A percentile compares a stretch with the other conserved stretches of the same genome.
phyloP scores from a whole-genome alignment of 2,888 invertebrate species.

The Dermolepida albohirtum region DNA sequence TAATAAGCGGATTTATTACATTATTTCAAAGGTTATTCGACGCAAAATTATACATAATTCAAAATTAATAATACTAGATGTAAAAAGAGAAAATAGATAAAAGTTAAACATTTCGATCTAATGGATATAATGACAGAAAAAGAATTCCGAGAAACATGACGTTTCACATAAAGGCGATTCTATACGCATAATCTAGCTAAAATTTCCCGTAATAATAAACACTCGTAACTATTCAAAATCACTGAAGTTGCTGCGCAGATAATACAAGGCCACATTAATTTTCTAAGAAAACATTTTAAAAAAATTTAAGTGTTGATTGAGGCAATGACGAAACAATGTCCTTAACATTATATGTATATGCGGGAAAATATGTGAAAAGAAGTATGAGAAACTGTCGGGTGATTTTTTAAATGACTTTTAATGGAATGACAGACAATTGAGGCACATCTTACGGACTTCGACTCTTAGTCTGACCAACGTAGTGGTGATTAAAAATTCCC shows the following conservation, averaged over 20 bases:
- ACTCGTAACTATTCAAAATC: constrained; percentile 15
- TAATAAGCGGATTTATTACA: no score
- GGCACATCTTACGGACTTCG: constrained; percentile 10
- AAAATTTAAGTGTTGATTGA: constrained; percentile 4
- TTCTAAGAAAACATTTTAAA: constrained; percentile 21
- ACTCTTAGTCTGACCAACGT: not conserved
- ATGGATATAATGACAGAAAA: no score
- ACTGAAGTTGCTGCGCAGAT: not conserved
- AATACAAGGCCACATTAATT: constrained; percentile 11
- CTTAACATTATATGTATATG: constrained; percentile 2
- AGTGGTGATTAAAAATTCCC: constrained; percentile 43
- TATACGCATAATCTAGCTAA: not conserved
- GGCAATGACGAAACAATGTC: constrained; percentile 16
- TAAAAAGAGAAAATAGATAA: no score
- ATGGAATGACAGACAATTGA: constrained; percentile 22
- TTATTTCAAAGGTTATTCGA: no score
- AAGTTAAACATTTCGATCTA: no score
- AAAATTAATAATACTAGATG: no score
- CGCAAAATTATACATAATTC: no score
- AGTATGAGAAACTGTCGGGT: constrained; percentile 1
- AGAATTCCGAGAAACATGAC: no score
- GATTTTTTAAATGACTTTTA: constrained; percentile 24
- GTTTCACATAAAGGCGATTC: not conserved
- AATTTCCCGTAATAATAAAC: constrained; percentile 4
- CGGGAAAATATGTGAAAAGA: constrained; percentile 6